Percentiles rank a stretch among this genome's conserved stretches.
Evolutionary conservation across 2,888 invertebrate species (phyloP).

Genomic region (Smittia aterrima): DNA sequence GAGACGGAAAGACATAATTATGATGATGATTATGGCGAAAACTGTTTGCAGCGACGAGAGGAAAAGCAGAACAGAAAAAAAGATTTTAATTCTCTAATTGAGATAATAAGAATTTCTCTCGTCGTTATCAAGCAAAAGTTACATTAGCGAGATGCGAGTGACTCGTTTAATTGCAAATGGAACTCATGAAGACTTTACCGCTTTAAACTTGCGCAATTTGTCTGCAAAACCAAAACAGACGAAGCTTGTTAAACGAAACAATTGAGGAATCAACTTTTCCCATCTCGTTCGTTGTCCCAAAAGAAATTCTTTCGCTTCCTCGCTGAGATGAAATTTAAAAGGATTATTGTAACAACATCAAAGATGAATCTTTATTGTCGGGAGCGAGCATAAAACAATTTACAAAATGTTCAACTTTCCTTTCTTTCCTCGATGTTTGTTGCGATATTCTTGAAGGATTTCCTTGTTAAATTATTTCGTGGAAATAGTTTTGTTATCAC

Average conservation of each 20-base stretch:
- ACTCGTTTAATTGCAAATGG: too few species aligned
- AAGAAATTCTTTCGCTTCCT: background rate
- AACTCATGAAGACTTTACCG: too few species aligned
- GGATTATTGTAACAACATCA: constrained; percentile 36
- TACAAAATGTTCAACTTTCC: constrained; percentile 28
- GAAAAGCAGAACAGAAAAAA: background rate
- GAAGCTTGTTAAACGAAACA: too few species aligned
- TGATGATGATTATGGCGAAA: constrained; percentile 1
- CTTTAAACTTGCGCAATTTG: too few species aligned
- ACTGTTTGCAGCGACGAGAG: constrained; percentile 4
- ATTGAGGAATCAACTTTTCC: background rate
- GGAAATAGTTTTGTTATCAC: too few species aligned
- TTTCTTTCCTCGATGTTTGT: background rate
- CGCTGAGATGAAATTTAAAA: constrained; percentile 25
- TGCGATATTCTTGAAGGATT: too few species aligned
- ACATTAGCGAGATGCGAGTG: too few species aligned
- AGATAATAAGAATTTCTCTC: constrained; percentile 1
- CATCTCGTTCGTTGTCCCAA: background rate
- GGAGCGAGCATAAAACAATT: constrained; percentile 33
- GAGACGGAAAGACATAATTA: background rate
- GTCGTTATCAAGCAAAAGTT: too few species aligned
- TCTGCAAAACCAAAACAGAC: too few species aligned
- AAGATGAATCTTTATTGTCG: constrained; percentile 37
- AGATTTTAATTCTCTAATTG: constrained; percentile 7
- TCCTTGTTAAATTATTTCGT: too few species aligned